Base-by-base conservation (phyloP, 2,113 vertebrate species). In the Alexandromys fortis region DNA sequence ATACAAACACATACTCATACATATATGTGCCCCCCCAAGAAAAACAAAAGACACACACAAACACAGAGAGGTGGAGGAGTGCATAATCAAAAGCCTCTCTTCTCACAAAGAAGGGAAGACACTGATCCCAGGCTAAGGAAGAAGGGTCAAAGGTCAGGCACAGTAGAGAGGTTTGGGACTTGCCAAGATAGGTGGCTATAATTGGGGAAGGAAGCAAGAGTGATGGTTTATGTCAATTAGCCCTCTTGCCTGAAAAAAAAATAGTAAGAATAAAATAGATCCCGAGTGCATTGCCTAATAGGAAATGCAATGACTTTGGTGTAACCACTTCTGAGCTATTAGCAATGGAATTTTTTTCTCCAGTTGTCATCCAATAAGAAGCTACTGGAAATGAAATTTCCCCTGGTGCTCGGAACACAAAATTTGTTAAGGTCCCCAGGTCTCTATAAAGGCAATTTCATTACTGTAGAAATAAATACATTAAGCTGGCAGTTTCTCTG, bases 381-480 rank as follows among this genome's bases (percentile, higher is more conserved):
- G 45, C 10, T 49, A 91, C 26, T 55, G 38, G 79, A 94, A 86
- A 96, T 35, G 45, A 95, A 90, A 61, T 91, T 68, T 86, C 26
- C 61, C 21, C 76, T 79, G 19, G 11, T 81, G 65, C 83, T 90
- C 26, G 33, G 67, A 87, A 93, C 47, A 49, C n/a, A 6, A 3
- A 85, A 94, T 89, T 93, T 72, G 94, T 94, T 78, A 83, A 92
- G 61, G 79, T 38, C 75, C 9, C 92, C 87, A 65, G 21, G 73
- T 93, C 88, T 81, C 88, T 14, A 5, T 26, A 77, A 55, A 38
- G 68, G 76, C 52, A 82, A 91, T 92, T 83, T 86, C 58, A 96
- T 94, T 95, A 96, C 72, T 45, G 73, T 72, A 76, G 81, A 92
- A 89, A 88, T 93, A 95, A 94, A 92, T 35, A 61, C 2, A 30